These are phyloP conservation scores for Oophaga pumilio DNA, from an alignment of 2,113 vertebrate genomes.

Conservation along the genomic window DNA sequence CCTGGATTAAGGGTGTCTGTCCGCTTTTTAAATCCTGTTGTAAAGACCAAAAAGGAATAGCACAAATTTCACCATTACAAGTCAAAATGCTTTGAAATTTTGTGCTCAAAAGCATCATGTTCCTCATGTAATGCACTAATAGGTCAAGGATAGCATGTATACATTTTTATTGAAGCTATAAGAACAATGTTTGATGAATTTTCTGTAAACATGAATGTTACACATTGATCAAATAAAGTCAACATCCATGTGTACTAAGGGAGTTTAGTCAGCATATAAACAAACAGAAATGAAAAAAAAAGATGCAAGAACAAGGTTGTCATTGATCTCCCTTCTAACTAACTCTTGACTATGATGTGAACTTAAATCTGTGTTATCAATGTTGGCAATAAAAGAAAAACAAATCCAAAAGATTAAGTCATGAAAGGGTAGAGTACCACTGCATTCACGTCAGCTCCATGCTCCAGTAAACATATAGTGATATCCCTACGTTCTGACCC, in stretches of 20 bases:
- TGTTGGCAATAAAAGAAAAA: neutral
- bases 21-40: conserved; percentile 87
- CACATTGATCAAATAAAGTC: neutral
- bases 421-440: conserved; percentile 73
- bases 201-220: neutral
- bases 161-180: too few species aligned
- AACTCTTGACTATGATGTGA: neutral
- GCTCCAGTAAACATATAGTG: conserved; percentile 73
- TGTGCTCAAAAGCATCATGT: neutral
- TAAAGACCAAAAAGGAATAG: neutral
- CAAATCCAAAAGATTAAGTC: neutral
- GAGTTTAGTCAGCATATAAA: neutral
- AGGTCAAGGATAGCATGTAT: too few species aligned
- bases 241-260: neutral
- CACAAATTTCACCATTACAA: neutral
- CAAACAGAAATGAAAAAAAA: neutral
- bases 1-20: conserved; percentile 83
- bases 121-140: too few species aligned
- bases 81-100: neutral
- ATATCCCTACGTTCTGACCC: conserved; percentile 70
- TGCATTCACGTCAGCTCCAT: conserved; percentile 81
- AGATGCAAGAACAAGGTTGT: neutral
- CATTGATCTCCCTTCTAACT: neutral
- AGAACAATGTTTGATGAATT: too few species aligned
- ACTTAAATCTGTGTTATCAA: neutral